phyloP scores from a whole-genome alignment of 2,113 vertebrate genomes.

The Phylloscopus whistleri region DNA sequence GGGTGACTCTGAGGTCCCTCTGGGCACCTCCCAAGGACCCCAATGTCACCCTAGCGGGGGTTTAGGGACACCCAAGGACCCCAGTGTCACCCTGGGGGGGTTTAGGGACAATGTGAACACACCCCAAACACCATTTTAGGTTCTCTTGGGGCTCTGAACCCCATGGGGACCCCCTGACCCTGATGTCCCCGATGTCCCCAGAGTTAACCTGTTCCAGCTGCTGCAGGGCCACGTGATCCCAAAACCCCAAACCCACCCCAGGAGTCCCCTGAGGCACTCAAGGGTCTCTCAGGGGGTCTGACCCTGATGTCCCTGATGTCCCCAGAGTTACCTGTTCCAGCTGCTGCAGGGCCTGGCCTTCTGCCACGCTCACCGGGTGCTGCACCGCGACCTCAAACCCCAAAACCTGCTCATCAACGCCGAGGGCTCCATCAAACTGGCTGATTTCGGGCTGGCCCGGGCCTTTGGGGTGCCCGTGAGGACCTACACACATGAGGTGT shows the following conservation, averaged over 20 bases:
- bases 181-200: not conserved
- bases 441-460: conserved; percentile 93
- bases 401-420: conserved; percentile 95
- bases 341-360: conserved; percentile 93
- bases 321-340: conserved; percentile 79
- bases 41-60: not conserved
- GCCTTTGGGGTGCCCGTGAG: conserved; percentile 93
- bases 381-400: conserved; percentile 86
- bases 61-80: no score
- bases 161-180: no score
- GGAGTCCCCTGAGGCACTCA: no score
- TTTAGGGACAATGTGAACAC: not conserved
- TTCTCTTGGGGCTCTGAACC: no score
- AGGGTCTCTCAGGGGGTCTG: no score
- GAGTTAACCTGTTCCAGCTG: conserved; percentile 84
- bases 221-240: conserved; percentile 78
- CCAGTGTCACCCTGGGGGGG: not conserved
- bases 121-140: no score
- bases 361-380: conserved; percentile 66
- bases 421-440: conserved; percentile 92
- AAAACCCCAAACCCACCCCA: no score
- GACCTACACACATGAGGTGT: conserved; percentile 94
- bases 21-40: not conserved
- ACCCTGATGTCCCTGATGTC: not conserved
- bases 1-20: no score